phyloP scores from a whole-genome alignment of 2,797 vertebrate genomes.

The Benthosema pterotum region DNA sequence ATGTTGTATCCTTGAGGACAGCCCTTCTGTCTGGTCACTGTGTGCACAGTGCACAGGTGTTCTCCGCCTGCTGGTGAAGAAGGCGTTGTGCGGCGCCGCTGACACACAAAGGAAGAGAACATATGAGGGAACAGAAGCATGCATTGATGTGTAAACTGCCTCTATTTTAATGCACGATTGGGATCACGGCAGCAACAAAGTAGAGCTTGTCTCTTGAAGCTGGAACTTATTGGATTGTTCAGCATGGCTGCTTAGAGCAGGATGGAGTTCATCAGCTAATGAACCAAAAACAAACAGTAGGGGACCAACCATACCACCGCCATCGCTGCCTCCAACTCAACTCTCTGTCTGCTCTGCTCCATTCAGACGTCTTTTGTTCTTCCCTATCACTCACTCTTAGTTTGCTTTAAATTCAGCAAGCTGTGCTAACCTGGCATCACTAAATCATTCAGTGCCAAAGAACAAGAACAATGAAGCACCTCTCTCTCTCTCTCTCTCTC shows the following conservation, averaged over 20 bases:
- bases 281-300: not conserved
- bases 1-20: too few species aligned
- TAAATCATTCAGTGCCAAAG: slow-evolving; percentile 27
- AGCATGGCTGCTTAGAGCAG: slow-evolving; percentile 9
- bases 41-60: too few species aligned
- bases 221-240: slow-evolving; percentile 34
- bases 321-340: not conserved
- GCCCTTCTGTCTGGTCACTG: too few species aligned
- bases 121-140: not conserved
- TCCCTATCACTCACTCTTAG: not conserved
- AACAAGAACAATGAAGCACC: slow-evolving; percentile 22
- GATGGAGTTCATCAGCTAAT: not conserved
- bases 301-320: not conserved
- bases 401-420: slow-evolving; percentile 27
- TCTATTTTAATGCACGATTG: slow-evolving; percentile 22
- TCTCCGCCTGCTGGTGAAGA: too few species aligned
- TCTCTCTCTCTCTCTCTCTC: too few species aligned
- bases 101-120: slow-evolving; percentile 7
- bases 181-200: slow-evolving; percentile 8
- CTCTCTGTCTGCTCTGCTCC: not conserved
- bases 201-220: slow-evolving; percentile 15
- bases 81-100: not conserved
- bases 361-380: not conserved
- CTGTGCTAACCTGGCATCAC: not conserved
- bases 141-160: slow-evolving; percentile 21